A percentile compares a stretch with the other conserved stretches of the same genome.
These are phyloP conservation scores for Hoplostethus mediterraneus DNA, from an alignment of 2,797 vertebrate genomes.

Conservation along the genomic window DNA sequence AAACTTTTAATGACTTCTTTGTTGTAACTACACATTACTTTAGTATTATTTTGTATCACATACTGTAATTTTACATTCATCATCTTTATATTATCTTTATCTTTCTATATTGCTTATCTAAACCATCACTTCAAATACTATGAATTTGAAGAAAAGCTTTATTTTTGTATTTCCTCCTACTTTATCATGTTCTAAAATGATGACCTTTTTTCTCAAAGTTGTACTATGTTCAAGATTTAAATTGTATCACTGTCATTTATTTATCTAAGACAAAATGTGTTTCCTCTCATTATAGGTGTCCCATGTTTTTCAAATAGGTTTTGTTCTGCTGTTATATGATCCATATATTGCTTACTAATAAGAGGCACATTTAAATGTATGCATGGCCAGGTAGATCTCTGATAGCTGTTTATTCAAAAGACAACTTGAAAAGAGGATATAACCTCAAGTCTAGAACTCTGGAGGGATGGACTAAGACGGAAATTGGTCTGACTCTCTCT, in stretches of 20 bases:
- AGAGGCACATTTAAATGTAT: conserved; percentile 38
- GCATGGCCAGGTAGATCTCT: conserved; percentile 41
- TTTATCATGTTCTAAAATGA: background rate
- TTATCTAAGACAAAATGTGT: conserved; percentile 55
- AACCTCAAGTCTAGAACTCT: conserved; percentile 68
- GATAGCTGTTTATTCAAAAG: conserved; percentile 71
- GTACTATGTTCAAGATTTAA: conserved; percentile 1
- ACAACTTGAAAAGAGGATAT: conserved; percentile 72
- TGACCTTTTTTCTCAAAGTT: background rate
- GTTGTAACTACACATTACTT: too few species aligned
- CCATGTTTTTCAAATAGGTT: background rate
- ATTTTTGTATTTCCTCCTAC: background rate
- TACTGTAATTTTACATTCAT: background rate
- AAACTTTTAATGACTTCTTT: too few species aligned
- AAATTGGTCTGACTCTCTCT: conserved; percentile 75
- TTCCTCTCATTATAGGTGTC: conserved; percentile 36
- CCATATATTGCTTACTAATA: conserved; percentile 12
- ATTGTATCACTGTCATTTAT: conserved; percentile 46
- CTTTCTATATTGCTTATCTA: background rate
- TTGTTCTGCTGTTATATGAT: background rate
- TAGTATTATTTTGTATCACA: too few species aligned
- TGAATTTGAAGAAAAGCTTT: conserved; percentile 4
- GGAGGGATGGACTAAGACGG: conserved; percentile 74
- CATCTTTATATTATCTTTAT: background rate
- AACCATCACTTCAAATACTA: background rate